A percentile compares a stretch with the other conserved stretches of the same genome.
phyloP scores from a whole-genome alignment of 2,113 vertebrate genomes.

The Amblyornis subalaris region DNA sequence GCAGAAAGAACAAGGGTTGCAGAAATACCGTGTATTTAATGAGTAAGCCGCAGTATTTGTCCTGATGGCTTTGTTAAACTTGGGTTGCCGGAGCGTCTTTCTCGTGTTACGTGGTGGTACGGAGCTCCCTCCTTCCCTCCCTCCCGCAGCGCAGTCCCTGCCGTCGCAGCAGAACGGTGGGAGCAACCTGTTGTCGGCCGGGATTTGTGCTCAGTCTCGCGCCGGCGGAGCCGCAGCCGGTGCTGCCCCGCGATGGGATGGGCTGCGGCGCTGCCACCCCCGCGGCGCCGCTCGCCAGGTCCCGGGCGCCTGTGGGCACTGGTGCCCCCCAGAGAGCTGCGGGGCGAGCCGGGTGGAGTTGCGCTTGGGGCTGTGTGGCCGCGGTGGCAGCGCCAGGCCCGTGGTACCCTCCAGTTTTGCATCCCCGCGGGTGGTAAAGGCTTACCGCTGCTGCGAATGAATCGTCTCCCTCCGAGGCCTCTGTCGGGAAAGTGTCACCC shows the following conservation, averaged over 20 bases:
- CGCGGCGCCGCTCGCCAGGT: accelerated
- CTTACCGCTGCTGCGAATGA: not conserved
- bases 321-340: not conserved
- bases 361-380: not conserved
- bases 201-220: not conserved
- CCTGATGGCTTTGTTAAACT: not conserved
- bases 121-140: not conserved
- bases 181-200: not conserved
- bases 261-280: not conserved
- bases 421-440: not conserved
- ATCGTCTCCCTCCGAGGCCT: not conserved
- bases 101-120: not conserved
- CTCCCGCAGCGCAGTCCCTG: not conserved
- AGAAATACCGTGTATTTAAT: slow-evolving; percentile 21
- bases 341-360: not conserved
- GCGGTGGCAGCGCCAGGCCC: not conserved
- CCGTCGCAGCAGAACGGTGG: not conserved
- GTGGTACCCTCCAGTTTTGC: not conserved
- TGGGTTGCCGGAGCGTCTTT: not conserved
- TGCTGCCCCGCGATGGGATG: not conserved
- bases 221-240: not conserved
- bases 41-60: slow-evolving; percentile 15
- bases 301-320: not conserved
- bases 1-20: slow-evolving; percentile 32
- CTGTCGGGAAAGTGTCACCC: not conserved